Base-by-base conservation (phyloP, 2,888 invertebrate species). In the Graphium colonna region DNA sequence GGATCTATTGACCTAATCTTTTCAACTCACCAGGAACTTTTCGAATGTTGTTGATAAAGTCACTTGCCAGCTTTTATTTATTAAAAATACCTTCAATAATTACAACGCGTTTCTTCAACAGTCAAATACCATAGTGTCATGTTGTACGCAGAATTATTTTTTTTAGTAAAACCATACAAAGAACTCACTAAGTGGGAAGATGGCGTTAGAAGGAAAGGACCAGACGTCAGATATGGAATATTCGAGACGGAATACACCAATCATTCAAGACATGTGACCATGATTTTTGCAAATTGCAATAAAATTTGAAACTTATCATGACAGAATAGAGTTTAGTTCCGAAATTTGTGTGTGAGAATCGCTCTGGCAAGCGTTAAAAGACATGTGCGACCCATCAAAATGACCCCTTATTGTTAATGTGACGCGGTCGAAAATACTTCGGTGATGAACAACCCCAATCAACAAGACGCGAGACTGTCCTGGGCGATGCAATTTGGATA, bases 191-290 rank as follows among this genome's bases (percentile, higher is more conserved):
- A 49, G 39, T 31, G n/a, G 49, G 33, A n/a, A n/a, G n/a, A n/a
- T n/a, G n/a, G 49, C 73, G 73, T 71, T 70, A 68, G n/a, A n/a
- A n/a, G n/a, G n/a, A n/a, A n/a, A n/a, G n/a, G n/a, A n/a, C n/a
- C n/a, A 41, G 46, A 13, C 88, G 88, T 87, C 87, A 86, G 82
- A 76, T 88, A 88, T 88, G 86, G 88, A 88, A 88, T 88, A 87
- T 88, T 87, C 78, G 84, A 84, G 85, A 83, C 81, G 79, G 85
- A 84, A 82, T 79, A 79, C 77, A 69, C 65, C 65, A 77, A 75
- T 76, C 75, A 70, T 71, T 71, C 73, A 75, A 73, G 77, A 66
- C 71, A 70, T 71, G 69, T 74, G 77, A 76, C 76, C 64, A 69
- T 72, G 77, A 71, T 68, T 73, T 82, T 79, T 77, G 77, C 75